A percentile compares a stretch with the other conserved stretches of the same genome.
Evolutionary conservation across 2,113 vertebrate genomes (phyloP).

Genomic region (Turnix velox): DNA sequence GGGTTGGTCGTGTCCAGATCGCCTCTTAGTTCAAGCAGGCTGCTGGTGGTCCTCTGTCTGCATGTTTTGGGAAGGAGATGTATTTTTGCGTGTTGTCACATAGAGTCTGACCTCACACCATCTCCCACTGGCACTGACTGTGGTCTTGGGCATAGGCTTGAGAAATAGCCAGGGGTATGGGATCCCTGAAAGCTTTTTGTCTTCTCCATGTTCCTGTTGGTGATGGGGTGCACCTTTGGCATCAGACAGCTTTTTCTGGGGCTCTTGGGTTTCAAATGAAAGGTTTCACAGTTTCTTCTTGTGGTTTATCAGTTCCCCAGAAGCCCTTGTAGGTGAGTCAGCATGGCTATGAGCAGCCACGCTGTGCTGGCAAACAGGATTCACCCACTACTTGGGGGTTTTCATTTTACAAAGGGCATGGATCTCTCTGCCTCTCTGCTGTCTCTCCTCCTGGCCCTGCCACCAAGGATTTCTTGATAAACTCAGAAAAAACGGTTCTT

Average conservation of each 20-base stretch:
- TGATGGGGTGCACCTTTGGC: not conserved
- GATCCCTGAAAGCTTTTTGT: not conserved
- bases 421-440: not conserved
- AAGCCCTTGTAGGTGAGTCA: not conserved
- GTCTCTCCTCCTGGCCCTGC: not conserved
- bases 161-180: not conserved
- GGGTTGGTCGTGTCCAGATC: not conserved
- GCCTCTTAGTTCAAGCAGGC: not conserved
- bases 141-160: not conserved
- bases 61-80: not conserved
- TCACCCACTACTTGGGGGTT: not conserved
- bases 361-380: fast-evolving
- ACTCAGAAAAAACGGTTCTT: not conserved
- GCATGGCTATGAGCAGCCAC: not conserved
- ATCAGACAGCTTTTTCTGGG: not conserved
- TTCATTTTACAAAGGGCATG: fast-evolving
- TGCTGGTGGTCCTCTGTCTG: not conserved
- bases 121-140: not conserved
- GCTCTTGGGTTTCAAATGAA: not conserved
- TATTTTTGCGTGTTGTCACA: fast-evolving
- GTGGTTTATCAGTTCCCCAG: not conserved
- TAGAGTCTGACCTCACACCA: not conserved
- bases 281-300: not conserved
- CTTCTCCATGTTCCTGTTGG: not conserved
- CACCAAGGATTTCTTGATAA: not conserved